Base-by-base conservation (phyloP, 2,113 vertebrate genomes). In the Scomber scombrus region DNA sequence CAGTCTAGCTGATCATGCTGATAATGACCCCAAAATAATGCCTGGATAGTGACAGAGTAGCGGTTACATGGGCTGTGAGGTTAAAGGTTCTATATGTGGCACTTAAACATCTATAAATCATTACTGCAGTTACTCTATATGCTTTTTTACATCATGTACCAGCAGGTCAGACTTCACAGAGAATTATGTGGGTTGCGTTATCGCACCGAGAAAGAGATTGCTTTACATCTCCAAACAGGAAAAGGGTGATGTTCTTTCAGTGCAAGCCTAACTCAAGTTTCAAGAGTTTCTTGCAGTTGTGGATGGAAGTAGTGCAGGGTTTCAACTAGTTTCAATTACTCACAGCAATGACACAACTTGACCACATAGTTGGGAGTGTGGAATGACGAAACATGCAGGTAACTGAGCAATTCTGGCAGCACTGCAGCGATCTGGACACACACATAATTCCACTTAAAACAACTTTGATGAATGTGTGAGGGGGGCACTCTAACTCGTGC, bases 381-480 rank as follows among this genome's bases (percentile, higher is more conserved):
- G 65, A 75, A 56, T 85, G 83, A 88, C 77, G 82, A 85, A 89
- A 91, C 76, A 57, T 52, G 29, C 19, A 62, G 3, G 86, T n/a
- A 85, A 78, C 57, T 13, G 34, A 18, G 46, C 49, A 51, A 63
- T 51, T 71, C 50, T 18, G 63, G n/a, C 47, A 68, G 60, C 67
- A 16, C 12, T 51, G 43, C 34, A 18, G 61, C 13, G 49, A 45
- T 73, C 54, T 9, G 47, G 62, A 71, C 62, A 79, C 56, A 66
- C 52, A 50, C 7, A 16, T 6, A 55, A 56, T 56, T 71, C 69
- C 19, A 66, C 45, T 79, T 68, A 2, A 34, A 23, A 46, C 50
- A 60, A 34, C 3, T 3, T n/a, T 66, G 34, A 52, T 43, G n/a
- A 50, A 55, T 16, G n/a, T 46, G 4, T 12, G 47, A 19, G 43